Evolutionary conservation across 2,888 invertebrate species (phyloP).

Genomic region (Xylota segnis): DNA sequence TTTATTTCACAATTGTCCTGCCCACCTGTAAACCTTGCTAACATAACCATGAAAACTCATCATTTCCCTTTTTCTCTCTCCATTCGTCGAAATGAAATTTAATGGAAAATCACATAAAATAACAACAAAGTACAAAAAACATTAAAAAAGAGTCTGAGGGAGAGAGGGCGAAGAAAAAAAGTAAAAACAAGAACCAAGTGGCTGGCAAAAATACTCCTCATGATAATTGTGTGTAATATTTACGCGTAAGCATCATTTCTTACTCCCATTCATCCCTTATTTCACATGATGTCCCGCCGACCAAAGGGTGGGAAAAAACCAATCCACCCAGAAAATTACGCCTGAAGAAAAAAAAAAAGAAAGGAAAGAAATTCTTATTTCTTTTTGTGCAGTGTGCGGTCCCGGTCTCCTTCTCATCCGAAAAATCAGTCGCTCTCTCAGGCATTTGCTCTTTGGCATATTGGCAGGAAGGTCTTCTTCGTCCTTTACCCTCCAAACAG

Average conservation of each 20-base stretch:
- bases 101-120: conserved; percentile 78
- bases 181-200: conserved; percentile 25
- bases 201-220: conserved; percentile 69
- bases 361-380: not conserved
- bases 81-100: conserved; percentile 76
- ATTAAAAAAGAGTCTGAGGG: conserved; percentile 8
- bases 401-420: conserved; percentile 20
- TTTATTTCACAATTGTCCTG: conserved; percentile 44
- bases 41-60: conserved; percentile 59
- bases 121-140: conserved; percentile 26
- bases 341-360: conserved; percentile 29
- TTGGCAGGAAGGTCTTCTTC: conserved; percentile 55
- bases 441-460: conserved; percentile 70
- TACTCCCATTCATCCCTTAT: conserved; percentile 58
- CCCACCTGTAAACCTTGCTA: conserved; percentile 42
- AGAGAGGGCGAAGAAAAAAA: too few species aligned
- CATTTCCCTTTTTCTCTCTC: conserved; percentile 22
- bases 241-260: conserved; percentile 72
- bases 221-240: conserved; percentile 77
- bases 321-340: conserved; percentile 75
- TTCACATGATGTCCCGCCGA: conserved; percentile 29
- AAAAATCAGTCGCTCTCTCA: conserved; percentile 48
- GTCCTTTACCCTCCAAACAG: not conserved
- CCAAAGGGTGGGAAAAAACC: conserved; percentile 42
- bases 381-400: conserved; percentile 8